Conservation (phyloP, 1,140 invertebrate genomes). For the Zaprionus taronus region DNA sequence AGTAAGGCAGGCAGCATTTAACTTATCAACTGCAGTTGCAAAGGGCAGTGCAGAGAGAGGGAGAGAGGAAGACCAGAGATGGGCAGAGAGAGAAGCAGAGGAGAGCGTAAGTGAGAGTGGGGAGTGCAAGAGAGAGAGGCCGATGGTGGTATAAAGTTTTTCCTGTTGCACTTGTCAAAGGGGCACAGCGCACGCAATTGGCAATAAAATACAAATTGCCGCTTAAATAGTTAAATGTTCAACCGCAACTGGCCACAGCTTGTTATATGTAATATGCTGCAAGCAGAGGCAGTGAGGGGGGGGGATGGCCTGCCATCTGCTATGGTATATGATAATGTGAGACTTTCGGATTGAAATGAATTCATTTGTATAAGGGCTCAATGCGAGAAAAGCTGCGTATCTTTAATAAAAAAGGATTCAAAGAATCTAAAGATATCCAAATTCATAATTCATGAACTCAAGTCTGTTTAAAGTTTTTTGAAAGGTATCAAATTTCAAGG, state of each 20-base stretch:
- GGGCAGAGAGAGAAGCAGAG: neutral
- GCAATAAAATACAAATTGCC: slow-evolving; percentile 82
- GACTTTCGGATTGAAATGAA: neutral
- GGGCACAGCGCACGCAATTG: slow-evolving; percentile 57
- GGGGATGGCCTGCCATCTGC: too few species aligned
- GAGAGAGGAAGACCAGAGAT: neutral
- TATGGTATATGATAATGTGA: too few species aligned
- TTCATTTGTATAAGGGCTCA: too few species aligned
- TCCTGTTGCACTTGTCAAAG: slow-evolving; percentile 19
- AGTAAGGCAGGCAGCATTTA: slow-evolving; percentile 57
- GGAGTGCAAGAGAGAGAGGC: slow-evolving; percentile 1
- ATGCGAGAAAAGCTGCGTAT: too few species aligned
- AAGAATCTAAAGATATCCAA: too few species aligned
- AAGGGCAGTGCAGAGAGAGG: too few species aligned
- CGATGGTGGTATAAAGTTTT: neutral
- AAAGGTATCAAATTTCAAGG: too few species aligned
- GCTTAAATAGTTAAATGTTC: slow-evolving; percentile 78
- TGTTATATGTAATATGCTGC: slow-evolving; percentile 13
- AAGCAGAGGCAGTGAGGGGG: too few species aligned
- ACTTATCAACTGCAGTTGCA: slow-evolving; percentile 64
- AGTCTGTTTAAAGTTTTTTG: too few species aligned
- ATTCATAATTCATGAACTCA: too few species aligned
- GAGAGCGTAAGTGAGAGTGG: neutral
- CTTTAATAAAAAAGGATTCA: too few species aligned
- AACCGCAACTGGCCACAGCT: slow-evolving; percentile 29